phyloP scores from a whole-genome alignment of 2,113 vertebrate species.

The Rhipidura dahli region DNA sequence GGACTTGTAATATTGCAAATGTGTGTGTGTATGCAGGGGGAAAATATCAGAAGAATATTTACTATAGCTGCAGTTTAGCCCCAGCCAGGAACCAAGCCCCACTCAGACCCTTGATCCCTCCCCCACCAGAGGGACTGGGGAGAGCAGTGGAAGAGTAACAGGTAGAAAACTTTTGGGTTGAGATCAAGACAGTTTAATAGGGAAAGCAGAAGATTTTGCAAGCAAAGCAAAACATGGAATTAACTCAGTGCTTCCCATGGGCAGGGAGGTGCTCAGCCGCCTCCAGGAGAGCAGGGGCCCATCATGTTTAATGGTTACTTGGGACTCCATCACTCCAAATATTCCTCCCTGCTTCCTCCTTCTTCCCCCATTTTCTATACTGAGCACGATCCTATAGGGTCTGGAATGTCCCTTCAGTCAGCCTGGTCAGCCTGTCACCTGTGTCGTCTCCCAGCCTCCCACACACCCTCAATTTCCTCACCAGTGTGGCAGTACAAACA shows the following conservation, averaged over 20 bases:
- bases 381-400: not conserved
- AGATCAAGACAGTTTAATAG: not conserved
- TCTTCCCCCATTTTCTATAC: not conserved
- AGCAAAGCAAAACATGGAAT: not conserved
- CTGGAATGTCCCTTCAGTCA: not conserved
- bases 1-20: not conserved
- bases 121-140: rapidly evolving
- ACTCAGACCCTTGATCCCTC: not conserved
- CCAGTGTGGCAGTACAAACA: rapidly evolving
- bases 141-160: not conserved
- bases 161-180: not conserved
- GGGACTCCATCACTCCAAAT: too few relatives aligned
- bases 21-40: not conserved
- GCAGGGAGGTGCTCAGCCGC: not conserved
- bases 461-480: rapidly evolving
- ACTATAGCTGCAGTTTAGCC: not conserved
- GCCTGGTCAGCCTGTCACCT: not conserved
- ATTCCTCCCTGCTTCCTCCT: not conserved
- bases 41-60: not conserved
- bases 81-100: not conserved
- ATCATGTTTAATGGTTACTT: too few relatives aligned
- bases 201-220: not conserved
- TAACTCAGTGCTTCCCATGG: not conserved
- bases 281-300: not conserved
- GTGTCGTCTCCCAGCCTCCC: not conserved